Base-by-base conservation (phyloP, 2,797 vertebrate genomes). In the Knipowitschia caucasica region DNA sequence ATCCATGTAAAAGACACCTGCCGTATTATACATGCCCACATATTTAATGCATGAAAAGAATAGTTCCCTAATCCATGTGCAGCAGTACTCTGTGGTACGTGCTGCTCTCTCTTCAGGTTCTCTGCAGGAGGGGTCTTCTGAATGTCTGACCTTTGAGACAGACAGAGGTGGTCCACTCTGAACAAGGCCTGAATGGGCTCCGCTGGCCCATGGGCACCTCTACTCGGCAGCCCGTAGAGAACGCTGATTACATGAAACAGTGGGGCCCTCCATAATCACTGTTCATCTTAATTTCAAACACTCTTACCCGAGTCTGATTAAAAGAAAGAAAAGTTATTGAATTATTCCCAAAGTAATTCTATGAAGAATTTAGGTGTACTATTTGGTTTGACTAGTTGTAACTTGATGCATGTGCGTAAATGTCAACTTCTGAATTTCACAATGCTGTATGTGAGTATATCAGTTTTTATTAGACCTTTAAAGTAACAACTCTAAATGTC, bases 221-320 rank as follows among this genome's bases (percentile, higher is more conserved):
- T 72, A 45, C 56, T 35, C 1, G 11, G 56, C 53, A 44, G 60
- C 78, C 73, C 71, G 81, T 74, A 73, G 83, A 78, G 80, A 47
- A 54, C 75, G 89, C 86, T 81, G 85, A 88, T 87, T 74, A 64
- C 49, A 51, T 69, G 69, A 85, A 83, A 89, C 86, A 88, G 87
- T 76, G 57, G 42, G 29, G 30, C 56, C 47, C 40, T 4, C 33
- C 20, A 33, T 18, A n/a, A 53, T 58, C 72, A 62, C 73, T 69
- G 78, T 73, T 21, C 27, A 44, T 14, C 35, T 36, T 69, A 62
- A 67, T 76, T 65, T 75, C 78, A 81, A 75, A 68, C 55, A 53
- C 47, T 50, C 36, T 54, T 53, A 20, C 36, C 34, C 15, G 35
- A 34, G 18, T 20, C 12, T 15, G 50, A 51, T 43, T 44, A 33